Evolutionary conservation across 1,140 invertebrate species (phyloP), one percentile per base, ranked within the genome.

Genomic region (Lordiphosa collinella): DNA sequence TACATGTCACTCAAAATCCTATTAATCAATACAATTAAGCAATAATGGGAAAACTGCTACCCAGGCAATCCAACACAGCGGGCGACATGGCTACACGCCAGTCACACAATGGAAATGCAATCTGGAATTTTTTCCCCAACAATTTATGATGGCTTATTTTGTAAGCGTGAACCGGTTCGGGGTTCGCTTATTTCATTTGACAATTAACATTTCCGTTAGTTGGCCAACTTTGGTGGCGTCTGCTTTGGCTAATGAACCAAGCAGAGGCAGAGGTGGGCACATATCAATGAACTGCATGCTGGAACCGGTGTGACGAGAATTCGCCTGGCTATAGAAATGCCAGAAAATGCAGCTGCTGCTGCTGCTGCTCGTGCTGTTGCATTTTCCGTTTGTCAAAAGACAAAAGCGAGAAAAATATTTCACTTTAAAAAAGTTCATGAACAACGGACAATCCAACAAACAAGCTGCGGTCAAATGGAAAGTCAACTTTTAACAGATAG

Each of bases 161-260:
- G 78, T 82, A 82, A 82, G 76, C 29, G 4, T 16, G 50, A 68
- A 82, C 78, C 78, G 78, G 75, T 82, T 75, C 22, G 55, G 47
- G 37, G 55, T 51, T 73, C 55, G 57, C 59, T 75, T 70, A 57
- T 68, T 75, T 64, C 54, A 69, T 84, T 82, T 82, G 76, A 84
- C 78, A 82, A 82, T 82, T 82, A 82, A 82, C 78, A 84, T 82
- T 82, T 82, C 78, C 78, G 78, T 82, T 82, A 82, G 67, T 82
- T 82, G 78, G 78, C 78, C 78, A 82, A 82, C 78, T 82, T 82
- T 82, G 78, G 78, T 84, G 78, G 44, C 72, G 78, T 82, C 78
- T 84, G 78, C 78, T 76, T 78, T 84, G 72, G 78, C 78, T 82
- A 84, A 82, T 84, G 78, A 82, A 84, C 76, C 51, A 51, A 41